Evolutionary conservation across 2,888 invertebrate species (phyloP).

Genomic region (Tenthredo amoena): DNA sequence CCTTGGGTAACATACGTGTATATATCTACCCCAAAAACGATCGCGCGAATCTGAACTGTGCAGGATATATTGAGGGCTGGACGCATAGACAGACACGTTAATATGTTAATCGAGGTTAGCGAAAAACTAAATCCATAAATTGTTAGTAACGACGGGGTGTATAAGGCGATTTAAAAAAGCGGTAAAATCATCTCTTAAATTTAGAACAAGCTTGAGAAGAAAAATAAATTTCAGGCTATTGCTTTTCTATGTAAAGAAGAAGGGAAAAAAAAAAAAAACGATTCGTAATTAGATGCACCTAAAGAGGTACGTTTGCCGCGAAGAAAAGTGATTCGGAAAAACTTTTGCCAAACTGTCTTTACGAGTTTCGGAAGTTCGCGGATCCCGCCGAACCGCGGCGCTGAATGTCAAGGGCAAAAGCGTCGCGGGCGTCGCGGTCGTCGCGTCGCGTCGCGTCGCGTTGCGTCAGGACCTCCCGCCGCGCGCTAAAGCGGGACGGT

Average conservation of each 20-base stretch:
- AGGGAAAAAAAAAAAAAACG: not conserved
- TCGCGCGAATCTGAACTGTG: not conserved
- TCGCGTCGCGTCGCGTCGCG: constrained; percentile 58
- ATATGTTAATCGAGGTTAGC: constrained; percentile 7
- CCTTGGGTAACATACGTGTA: not conserved
- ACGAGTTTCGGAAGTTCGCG: constrained; percentile 58
- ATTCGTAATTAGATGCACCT: not conserved
- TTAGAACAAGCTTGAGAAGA: not conserved
- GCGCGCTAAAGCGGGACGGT: constrained; percentile 43
- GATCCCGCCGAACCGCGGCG: constrained; percentile 60
- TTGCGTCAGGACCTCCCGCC: constrained; percentile 39
- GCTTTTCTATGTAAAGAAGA: not conserved
- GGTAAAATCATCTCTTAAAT: not conserved
- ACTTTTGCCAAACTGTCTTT: not conserved
- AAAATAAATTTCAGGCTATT: not conserved
- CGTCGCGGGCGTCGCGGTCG: constrained; percentile 52
- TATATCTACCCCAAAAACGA: not conserved
- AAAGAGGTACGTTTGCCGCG: not conserved
- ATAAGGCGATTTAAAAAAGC: not conserved
- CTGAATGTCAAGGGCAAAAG: constrained; percentile 70
- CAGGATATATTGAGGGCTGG: not conserved
- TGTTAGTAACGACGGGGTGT: not conserved
- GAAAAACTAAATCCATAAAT: constrained; percentile 1
- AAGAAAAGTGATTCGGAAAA: not conserved
- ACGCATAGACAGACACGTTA: not conserved